Evolutionary conservation across 2,888 invertebrate genomes (phyloP), one percentile per base, ranked within the genome.

Genomic region (Artemia sinica): DNA sequence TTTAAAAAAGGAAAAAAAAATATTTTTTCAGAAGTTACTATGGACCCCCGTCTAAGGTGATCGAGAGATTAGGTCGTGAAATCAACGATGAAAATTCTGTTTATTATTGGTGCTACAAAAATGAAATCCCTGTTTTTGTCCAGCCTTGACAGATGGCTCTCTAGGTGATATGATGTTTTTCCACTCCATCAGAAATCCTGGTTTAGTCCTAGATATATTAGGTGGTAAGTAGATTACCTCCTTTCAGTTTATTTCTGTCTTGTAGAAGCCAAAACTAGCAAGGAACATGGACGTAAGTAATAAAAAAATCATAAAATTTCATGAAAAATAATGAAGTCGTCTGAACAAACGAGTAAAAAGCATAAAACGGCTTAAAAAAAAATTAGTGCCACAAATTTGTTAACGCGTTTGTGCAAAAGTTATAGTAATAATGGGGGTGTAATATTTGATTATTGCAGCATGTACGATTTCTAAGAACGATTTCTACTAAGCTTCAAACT

Each of bases 81-180:
- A 97, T 99, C 66, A 84, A 90, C 75, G 84, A 98, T 78, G 84
- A 88, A 74, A 86, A 86, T 28, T 97, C 96, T 1, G 91, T 99
- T 69, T 95, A 91, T 76, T 96, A 95, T 75, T 97, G 96, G 96
- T 92, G 95, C 14, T 88, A 91, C 74, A 89, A 87, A 77, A 95
- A 98, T 78, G 86, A 91, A 75, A 98, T 99, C 76, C 98, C 98
- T 0, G 88, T 0, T 98, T 91, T 77, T 91, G 95, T 79, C 98
- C 98, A 0, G 97, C 96, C 0, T 80, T 99, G 71, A 99, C 98
- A 0, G 98, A 98, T 80, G 98, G 98, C 1, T 94, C 94, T 73
- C 80, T 90, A 71, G 95, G 98, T 0, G 98, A 99, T 77, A 97
- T 98, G 96, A 89, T 99, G 85, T 98, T 93, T 78, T 95, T 98